These are phyloP conservation scores for Anguilla megastoma DNA, from an alignment of 2,797 vertebrate species.

Conservation along the genomic window DNA sequence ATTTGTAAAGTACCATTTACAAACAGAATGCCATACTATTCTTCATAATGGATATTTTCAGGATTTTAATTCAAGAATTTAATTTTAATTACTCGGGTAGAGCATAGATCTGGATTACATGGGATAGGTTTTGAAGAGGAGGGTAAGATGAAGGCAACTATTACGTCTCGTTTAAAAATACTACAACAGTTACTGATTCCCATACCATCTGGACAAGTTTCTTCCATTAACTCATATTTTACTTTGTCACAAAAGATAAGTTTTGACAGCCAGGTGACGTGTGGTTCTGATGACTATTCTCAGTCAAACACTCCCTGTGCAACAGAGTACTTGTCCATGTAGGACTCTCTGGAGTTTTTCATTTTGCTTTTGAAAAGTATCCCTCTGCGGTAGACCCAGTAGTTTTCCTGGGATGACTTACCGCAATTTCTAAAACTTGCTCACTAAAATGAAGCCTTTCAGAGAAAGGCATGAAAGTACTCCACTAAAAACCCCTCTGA, in stretches of 20 bases:
- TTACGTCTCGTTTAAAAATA: neutral
- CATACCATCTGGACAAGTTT: neutral
- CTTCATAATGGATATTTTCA: neutral
- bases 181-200: neutral
- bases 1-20: neutral
- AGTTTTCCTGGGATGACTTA: constrained; percentile 67
- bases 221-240: neutral
- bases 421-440: constrained; percentile 61
- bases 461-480: constrained; percentile 51
- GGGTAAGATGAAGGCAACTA: neutral
- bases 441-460: constrained; percentile 30
- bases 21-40: neutral
- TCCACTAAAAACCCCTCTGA: constrained; percentile 58
- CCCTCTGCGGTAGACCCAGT: constrained; percentile 58
- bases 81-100: neutral
- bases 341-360: constrained; percentile 45
- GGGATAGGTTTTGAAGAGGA: neutral
- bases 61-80: neutral
- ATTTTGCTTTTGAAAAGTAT: constrained; percentile 48
- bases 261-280: constrained; percentile 54
- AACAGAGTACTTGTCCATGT: constrained; percentile 50
- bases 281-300: constrained; percentile 50
- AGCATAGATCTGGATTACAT: neutral
- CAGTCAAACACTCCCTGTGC: constrained; percentile 38
- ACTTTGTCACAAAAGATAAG: neutral